Conservation (phyloP, 1,140 invertebrate species). For the Panulirus ornatus region DNA sequence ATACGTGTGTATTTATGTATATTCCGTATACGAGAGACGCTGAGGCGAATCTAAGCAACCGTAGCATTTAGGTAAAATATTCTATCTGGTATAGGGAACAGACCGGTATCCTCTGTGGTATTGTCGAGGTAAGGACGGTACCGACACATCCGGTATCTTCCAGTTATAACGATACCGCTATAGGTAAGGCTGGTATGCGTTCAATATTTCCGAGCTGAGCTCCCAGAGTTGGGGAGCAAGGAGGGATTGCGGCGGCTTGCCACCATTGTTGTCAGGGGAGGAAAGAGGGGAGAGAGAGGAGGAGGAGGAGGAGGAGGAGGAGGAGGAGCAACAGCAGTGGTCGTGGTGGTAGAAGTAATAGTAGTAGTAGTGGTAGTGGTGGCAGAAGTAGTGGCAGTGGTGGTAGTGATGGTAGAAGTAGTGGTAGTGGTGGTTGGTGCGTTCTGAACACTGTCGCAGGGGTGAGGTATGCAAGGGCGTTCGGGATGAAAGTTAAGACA, state of each 20-base stretch:
- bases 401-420: neutral
- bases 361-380: neutral
- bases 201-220: conserved; percentile 22
- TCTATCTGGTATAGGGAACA: no score
- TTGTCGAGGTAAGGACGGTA: no score
- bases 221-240: conserved; percentile 23
- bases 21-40: no score
- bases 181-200: neutral
- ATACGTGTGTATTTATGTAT: neutral
- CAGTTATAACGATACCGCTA: neutral
- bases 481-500: neutral
- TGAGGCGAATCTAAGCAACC: no score
- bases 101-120: no score
- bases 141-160: no score
- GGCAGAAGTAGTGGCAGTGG: neutral
- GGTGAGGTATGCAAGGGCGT: neutral
- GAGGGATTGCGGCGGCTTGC: conserved; percentile 45
- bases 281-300: conserved; percentile 13
- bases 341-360: no score
- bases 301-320: conserved; percentile 11
- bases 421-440: neutral
- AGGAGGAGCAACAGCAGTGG: neutral
- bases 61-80: no score
- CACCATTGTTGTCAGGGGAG: conserved; percentile 36
- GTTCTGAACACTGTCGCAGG: no score